These are phyloP conservation scores for Micropterix aruncella DNA, from an alignment of 2,888 invertebrate species.

Conservation along the genomic window DNA sequence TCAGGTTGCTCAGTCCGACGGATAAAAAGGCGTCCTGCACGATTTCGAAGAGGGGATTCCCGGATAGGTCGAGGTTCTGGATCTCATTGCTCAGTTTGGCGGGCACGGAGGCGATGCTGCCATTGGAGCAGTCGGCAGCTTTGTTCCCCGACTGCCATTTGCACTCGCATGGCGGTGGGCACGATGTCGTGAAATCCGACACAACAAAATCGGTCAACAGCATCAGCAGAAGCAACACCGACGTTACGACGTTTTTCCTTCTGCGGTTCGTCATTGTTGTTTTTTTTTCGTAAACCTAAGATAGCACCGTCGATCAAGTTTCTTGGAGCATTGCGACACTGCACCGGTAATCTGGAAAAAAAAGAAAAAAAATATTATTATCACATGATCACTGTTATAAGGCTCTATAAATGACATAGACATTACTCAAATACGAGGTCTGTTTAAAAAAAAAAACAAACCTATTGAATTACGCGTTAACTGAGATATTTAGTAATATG, in stretches of 20 bases:
- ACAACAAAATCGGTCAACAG: conserved; percentile 19
- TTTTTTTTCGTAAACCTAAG: neutral
- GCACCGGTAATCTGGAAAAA: neutral
- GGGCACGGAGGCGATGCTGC: conserved; percentile 56
- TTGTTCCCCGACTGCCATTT: conserved; percentile 78
- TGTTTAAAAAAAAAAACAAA: no score
- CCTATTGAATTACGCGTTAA: no score
- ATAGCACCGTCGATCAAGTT: neutral
- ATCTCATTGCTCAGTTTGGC: conserved; percentile 55
- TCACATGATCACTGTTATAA: no score
- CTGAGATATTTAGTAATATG: no score
- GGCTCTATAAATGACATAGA: no score
- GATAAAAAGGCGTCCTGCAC: conserved; percentile 51
- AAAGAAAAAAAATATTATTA: neutral
- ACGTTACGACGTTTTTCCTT: neutral
- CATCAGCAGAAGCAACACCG: conserved; percentile 11
- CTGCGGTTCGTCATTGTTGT: neutral
- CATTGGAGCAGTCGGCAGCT: conserved; percentile 63
- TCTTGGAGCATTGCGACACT: neutral
- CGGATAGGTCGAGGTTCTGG: conserved; percentile 57
- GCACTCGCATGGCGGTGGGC: conserved; percentile 60
- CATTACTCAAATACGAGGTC: no score
- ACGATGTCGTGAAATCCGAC: conserved; percentile 42
- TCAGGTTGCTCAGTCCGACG: conserved; percentile 62
- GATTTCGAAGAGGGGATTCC: conserved; percentile 53